Evolutionary conservation across 2,888 invertebrate genomes (phyloP).

Genomic region (Scaptomyza polygonia): DNA sequence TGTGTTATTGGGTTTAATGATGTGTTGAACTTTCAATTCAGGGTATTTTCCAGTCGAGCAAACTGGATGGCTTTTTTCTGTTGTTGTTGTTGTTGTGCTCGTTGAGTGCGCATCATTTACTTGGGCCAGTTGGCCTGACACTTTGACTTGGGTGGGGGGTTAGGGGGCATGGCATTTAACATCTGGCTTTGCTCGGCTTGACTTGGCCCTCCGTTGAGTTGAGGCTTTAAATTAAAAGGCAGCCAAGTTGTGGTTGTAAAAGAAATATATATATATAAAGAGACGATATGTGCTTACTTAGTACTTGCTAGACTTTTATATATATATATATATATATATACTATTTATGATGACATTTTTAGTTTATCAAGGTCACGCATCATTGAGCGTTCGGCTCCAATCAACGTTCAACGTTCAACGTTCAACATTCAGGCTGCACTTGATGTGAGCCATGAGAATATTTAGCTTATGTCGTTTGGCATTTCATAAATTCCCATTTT

Average conservation of each 20-base stretch:
- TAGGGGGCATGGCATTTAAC: conserved; percentile 20
- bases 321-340: no score
- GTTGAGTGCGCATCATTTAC: conserved; percentile 36
- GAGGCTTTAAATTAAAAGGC: conserved; percentile 43
- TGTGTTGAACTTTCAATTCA: neutral
- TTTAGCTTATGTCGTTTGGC: conserved; percentile 39
- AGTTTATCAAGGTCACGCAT: conserved; percentile 70
- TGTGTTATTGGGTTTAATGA: no score
- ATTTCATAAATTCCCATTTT: conserved; percentile 52
- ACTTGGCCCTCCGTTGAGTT: conserved; percentile 27
- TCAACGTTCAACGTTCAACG: no score
- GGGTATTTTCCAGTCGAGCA: conserved; percentile 5
- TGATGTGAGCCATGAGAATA: conserved; percentile 41
- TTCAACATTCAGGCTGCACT: no score
- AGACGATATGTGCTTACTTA: conserved; percentile 9
- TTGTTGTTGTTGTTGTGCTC: conserved; percentile 2
- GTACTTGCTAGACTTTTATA: no score
- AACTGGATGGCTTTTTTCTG: neutral
- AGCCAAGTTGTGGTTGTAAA: conserved; percentile 1
- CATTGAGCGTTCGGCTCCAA: conserved; percentile 66
- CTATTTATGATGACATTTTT: conserved; percentile 44
- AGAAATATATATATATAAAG: no score
- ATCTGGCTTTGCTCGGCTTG: conserved; percentile 34
- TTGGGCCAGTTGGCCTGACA: conserved; percentile 44
- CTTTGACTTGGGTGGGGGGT: conserved; percentile 51